Percentiles rank a stretch among this genome's conserved stretches.
Evolutionary conservation across 2,888 invertebrate species (phyloP).

Genomic region (Capitulum mitella): DNA sequence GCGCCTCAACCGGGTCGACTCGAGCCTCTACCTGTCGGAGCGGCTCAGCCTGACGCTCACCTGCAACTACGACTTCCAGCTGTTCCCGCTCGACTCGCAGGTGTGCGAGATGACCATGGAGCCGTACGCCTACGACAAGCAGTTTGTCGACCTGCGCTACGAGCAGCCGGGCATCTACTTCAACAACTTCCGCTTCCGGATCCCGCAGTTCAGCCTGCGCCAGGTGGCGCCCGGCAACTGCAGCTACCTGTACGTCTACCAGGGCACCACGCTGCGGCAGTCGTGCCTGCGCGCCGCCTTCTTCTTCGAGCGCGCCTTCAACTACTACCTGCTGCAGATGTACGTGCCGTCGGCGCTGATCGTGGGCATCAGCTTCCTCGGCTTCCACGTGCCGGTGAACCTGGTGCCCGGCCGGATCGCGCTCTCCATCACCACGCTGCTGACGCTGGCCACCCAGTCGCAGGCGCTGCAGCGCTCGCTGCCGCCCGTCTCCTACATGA

Average conservation of each 20-base stretch:
- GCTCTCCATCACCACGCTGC: background rate
- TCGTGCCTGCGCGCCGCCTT: background rate
- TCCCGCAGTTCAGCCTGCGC: background rate
- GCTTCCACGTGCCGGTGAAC: background rate
- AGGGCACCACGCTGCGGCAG: background rate
- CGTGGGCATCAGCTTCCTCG: background rate
- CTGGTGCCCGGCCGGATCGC: constrained; percentile 1
- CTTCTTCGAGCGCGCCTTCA: constrained; percentile 4
- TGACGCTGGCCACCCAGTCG: constrained; percentile 7
- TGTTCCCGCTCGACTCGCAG: background rate
- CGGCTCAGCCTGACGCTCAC: background rate
- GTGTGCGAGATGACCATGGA: background rate
- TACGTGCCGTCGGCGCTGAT: background rate
- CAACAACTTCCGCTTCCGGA: background rate
- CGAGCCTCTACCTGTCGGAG: background rate
- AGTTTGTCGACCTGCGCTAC: background rate
- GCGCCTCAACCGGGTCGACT: background rate
- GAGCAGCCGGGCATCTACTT: constrained; percentile 12
- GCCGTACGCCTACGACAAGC: background rate
- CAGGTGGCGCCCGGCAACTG: background rate
- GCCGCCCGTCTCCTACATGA: constrained; percentile 19
- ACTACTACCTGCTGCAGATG: constrained; percentile 15
- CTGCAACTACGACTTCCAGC: constrained; percentile 9
- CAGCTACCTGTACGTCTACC: background rate
- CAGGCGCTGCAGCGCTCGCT: background rate